Evolutionary conservation across 1,140 invertebrate species (phyloP).

Genomic region (Drosophila chauvacae): DNA sequence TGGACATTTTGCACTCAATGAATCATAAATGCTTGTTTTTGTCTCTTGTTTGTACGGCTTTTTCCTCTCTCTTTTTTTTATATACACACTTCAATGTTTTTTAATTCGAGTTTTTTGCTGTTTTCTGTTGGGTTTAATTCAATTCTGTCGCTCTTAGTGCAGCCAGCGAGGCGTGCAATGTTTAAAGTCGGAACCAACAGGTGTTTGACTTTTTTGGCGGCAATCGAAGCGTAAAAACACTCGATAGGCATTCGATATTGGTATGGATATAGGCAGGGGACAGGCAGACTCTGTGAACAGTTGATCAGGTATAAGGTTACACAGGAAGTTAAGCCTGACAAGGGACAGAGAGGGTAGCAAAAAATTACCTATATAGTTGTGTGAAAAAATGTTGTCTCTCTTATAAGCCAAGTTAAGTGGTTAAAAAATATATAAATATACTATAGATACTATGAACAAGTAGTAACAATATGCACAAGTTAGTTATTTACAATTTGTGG

Average conservation of each 20-base stretch:
- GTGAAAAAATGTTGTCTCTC: not conserved
- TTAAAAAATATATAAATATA: not conserved
- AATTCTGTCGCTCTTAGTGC: slow-evolving; percentile 61
- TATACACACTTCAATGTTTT: slow-evolving; percentile 14
- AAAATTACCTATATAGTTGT: not conserved
- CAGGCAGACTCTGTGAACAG: slow-evolving; percentile 2
- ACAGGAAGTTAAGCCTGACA: slow-evolving; percentile 20
- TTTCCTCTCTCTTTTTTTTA: slow-evolving; percentile 9
- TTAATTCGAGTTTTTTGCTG: slow-evolving; percentile 21
- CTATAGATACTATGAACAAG: not conserved
- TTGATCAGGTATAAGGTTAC: slow-evolving; percentile 33
- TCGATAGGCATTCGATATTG: slow-evolving; percentile 40
- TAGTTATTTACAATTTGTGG: not conserved
- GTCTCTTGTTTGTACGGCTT: slow-evolving; percentile 1
- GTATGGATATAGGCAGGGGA: slow-evolving; percentile 11
- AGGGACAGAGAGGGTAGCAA: not conserved
- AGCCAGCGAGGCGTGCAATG: slow-evolving; percentile 59
- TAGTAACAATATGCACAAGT: not conserved
- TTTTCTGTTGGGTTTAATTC: slow-evolving; percentile 45
- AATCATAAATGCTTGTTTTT: slow-evolving; percentile 60
- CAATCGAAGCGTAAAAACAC: slow-evolving; percentile 37
- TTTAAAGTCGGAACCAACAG: slow-evolving; percentile 46
- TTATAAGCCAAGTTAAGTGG: not conserved
- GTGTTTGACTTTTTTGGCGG: slow-evolving; percentile 33
- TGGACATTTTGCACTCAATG: slow-evolving; percentile 75